Percentiles rank a stretch among this genome's conserved stretches.
Evolutionary conservation across 37 sponge, comb jelly and placozoan species (phyloP).

Genomic region (Ephydatia muelleri): DNA sequence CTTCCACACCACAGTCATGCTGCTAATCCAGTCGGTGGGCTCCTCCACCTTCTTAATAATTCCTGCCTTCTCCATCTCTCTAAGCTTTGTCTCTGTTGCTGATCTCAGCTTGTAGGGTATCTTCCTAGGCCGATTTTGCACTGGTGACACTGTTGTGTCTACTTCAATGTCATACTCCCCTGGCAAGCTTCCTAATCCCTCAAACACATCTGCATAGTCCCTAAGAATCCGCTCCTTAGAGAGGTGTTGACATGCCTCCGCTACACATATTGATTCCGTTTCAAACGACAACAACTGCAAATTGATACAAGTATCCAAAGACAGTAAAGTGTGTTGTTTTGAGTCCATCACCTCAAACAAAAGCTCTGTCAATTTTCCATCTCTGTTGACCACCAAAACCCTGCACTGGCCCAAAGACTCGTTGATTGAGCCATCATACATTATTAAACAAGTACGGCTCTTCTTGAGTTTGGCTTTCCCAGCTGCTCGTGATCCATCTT

Average conservation of each 20-base stretch:
- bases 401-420: not conserved
- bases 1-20: slow-evolving; percentile 25
- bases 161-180: slow-evolving; percentile 27
- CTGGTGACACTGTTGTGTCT: slow-evolving; percentile 9
- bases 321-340: not conserved
- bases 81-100: slow-evolving; percentile 4
- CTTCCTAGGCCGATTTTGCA: slow-evolving; percentile 23
- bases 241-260: not conserved
- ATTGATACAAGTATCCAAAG: slow-evolving; percentile 9
- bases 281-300: not conserved
- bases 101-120: slow-evolving; percentile 13
- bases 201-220: slow-evolving; percentile 12
- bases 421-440: not conserved
- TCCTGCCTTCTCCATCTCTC: slow-evolving; percentile 19
- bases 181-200: slow-evolving; percentile 12
- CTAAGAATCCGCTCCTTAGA: not conserved
- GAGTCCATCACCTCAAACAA: slow-evolving; percentile 8
- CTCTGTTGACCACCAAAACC: not conserved
- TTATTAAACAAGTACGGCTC: not conserved
- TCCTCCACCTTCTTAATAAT: slow-evolving; percentile 35
- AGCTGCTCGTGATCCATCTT: not conserved
- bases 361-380: not conserved
- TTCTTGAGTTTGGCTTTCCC: slow-evolving; percentile 1
- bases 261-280: slow-evolving; percentile 2
- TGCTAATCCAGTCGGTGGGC: slow-evolving; percentile 50